phyloP scores from a whole-genome alignment of 2,888 invertebrate species.

The Ashinkailepas kermadecensis region DNA sequence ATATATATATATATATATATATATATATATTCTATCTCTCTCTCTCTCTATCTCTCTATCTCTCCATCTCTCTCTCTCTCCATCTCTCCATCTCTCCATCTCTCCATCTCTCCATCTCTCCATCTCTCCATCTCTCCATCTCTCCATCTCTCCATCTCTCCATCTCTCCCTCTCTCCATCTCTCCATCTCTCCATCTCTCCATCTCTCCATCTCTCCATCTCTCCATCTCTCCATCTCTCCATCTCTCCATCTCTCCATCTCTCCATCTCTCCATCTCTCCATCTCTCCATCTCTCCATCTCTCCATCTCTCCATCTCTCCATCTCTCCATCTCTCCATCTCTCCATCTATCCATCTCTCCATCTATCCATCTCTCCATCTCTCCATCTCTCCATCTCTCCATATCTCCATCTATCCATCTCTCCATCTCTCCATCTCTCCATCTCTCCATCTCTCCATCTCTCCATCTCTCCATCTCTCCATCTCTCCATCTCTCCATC shows the following conservation, averaged over 20 bases:
- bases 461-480: neutral
- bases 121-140: no score
- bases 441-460: no score
- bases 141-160: neutral
- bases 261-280: neutral
- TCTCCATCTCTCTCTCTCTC: neutral
- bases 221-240: neutral
- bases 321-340: no score
- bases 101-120: no score
- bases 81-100: no score
- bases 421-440: neutral
- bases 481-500: neutral
- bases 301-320: no score
- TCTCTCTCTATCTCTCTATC: neutral
- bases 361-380: neutral
- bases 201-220: neutral
- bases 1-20: no score
- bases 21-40: neutral
- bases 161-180: neutral
- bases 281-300: no score
- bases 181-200: neutral
- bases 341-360: no score
- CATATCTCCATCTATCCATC: neutral
- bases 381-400: neutral
- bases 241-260: neutral